A percentile compares a stretch with the other conserved stretches of the same genome.
Evolutionary conservation across 2,113 vertebrate genomes (phyloP).

Genomic region (Talpa occidentalis): DNA sequence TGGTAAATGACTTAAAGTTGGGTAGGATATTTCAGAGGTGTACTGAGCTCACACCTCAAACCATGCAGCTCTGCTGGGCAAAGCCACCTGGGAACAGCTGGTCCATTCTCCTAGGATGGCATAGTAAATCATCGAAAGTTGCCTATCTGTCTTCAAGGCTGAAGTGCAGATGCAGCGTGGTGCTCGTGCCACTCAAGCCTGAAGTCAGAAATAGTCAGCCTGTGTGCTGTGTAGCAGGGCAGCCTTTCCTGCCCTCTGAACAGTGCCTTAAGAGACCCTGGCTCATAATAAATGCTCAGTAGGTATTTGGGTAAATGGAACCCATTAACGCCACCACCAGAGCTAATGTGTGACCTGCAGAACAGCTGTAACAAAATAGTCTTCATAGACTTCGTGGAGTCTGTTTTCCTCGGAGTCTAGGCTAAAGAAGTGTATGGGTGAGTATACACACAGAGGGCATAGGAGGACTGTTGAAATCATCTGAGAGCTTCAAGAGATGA

Average conservation of each 20-base stretch:
- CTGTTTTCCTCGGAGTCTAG: neutral
- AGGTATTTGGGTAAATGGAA: neutral
- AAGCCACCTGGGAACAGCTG: neutral
- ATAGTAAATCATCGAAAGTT: neutral
- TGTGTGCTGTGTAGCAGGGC: fast-evolving
- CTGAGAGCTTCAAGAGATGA: neutral
- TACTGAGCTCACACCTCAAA: neutral
- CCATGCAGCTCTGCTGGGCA: neutral
- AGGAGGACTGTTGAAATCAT: neutral
- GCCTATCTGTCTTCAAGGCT: neutral
- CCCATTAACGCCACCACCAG: neutral
- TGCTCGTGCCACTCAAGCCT: neutral
- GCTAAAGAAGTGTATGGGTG: neutral
- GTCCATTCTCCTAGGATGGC: neutral
- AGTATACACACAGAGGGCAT: fast-evolving
- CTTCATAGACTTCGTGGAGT: neutral
- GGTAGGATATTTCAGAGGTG: neutral
- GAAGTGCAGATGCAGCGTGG: neutral
- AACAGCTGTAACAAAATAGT: neutral
- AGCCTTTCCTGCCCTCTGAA: neutral
- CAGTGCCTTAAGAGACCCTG: neutral
- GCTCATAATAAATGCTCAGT: neutral
- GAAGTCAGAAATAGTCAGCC: neutral
- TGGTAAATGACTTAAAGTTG: neutral
- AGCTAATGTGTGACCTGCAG: neutral